Base-by-base conservation (phyloP, 1,140 invertebrate species). In the Drosophila parvula region DNA sequence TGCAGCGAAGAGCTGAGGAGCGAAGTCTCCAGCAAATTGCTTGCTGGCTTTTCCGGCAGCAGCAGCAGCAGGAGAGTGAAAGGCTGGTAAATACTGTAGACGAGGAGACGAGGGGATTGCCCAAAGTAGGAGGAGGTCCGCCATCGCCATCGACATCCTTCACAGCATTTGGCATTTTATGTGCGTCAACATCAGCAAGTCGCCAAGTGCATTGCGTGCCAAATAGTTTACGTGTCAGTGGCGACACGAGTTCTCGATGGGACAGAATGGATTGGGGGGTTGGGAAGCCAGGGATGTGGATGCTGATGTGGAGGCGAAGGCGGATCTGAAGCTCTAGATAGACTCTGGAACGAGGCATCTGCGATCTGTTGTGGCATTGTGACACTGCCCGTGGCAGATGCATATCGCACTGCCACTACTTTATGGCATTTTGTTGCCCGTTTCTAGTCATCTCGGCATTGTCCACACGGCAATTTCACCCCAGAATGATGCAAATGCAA, bases 161-260 rank as follows among this genome's bases (percentile, higher is more conserved):
- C 45, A 64, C 51, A 58, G 62, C 74, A 88, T 65, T 88, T 77
- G 76, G 64, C 83, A 88, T 86, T 86, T 86, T 86, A 86, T 86
- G 83, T 89, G 83, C 79, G 77, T 88, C 83, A 89, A 88, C 71
- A 79, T 77, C 82, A 81, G 74, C 82, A 85, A 86, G 82, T 81
- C 78, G 80, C 75, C 82, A 74, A 77, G 80, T 79, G 83, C 83
- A 88, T 83, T 88, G 83, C 84, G 84, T 88, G 83, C 73, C 83
- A 88, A 88, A 88, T 88, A 82, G 79, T 88, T 88, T 88, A 88
- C 83, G 83, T 88, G 83, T 80, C 78, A 75, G 75, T 60, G 81
- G 65, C 73, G 57, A 67, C 48, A 47, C 59, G 51, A 51, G 70
- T 60, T 41, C 67, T 38, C 51, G 51, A 40, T 50, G 44, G 62